Conservation (phyloP, 1,140 invertebrate genomes). For the Probaryconus sp. region DNA sequence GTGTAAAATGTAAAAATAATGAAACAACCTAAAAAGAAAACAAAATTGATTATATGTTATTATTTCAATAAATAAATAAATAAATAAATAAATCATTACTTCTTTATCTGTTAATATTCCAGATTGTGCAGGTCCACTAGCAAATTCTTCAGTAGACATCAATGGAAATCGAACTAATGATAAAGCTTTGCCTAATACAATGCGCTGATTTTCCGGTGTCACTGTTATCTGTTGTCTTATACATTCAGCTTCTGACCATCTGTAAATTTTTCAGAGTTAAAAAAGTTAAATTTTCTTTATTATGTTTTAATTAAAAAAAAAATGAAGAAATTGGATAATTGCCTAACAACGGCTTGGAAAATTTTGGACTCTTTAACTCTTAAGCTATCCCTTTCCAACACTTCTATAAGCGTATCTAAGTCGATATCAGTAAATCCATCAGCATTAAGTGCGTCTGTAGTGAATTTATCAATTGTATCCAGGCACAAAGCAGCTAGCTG, state of each 20-base stretch:
- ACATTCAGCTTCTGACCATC: constrained; percentile 91
- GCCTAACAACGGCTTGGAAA: constrained; percentile 84
- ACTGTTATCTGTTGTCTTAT: constrained; percentile 81
- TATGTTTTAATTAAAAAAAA: no score
- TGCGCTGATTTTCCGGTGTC: constrained; percentile 85
- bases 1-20: constrained; percentile 90
- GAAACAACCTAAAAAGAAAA: constrained; percentile 80
- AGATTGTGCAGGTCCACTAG: constrained; percentile 87
- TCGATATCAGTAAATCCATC: constrained; percentile 95
- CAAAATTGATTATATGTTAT: neutral
- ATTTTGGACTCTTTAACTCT: constrained; percentile 89
- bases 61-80: neutral
- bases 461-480: constrained; percentile 92
- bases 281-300: neutral
- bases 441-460: constrained; percentile 87
- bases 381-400: constrained; percentile 90
- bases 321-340: constrained; percentile 6
- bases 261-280: constrained; percentile 54
- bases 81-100: constrained; percentile 60
- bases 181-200: constrained; percentile 84
- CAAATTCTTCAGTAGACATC: constrained; percentile 94
- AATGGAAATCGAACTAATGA: constrained; percentile 89
- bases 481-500: constrained; percentile 88
- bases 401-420: constrained; percentile 87
- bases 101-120: constrained; percentile 87